Conservation (phyloP, 2,113 vertebrate species). For the Dinomys branickii region DNA sequence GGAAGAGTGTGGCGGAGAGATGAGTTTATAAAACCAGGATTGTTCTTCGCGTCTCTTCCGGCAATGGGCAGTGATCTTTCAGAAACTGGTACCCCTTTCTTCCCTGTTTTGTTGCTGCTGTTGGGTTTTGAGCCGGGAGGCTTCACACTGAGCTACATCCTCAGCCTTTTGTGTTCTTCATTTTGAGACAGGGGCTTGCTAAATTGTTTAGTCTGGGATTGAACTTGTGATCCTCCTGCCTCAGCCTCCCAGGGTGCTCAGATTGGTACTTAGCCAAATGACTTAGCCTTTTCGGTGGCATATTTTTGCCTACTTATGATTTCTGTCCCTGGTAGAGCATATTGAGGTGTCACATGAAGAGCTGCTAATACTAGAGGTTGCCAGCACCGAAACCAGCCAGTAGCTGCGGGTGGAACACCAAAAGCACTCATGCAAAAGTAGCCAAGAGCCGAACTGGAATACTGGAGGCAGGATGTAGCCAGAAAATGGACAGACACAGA, state of each 20-base stretch:
- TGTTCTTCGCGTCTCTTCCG: background rate
- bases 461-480: background rate
- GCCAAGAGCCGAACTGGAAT: background rate
- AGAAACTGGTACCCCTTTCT: background rate
- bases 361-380: background rate
- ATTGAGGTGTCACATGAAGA: background rate
- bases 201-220: background rate
- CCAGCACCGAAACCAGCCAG: background rate
- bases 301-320: background rate
- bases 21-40: background rate
- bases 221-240: background rate
- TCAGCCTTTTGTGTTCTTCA: background rate
- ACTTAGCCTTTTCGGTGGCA: background rate
- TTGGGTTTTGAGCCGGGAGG: background rate
- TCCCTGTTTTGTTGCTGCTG: background rate
- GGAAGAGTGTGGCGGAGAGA: background rate
- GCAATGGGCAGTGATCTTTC: background rate
- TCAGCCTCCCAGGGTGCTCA: background rate
- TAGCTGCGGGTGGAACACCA: background rate
- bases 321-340: background rate
- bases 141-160: background rate
- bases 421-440: background rate
- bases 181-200: background rate
- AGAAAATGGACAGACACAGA: background rate
- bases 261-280: background rate